Percentiles rank a stretch among this genome's conserved stretches.
Conservation (phyloP, 2,113 vertebrate species). For the Sarotherodon lohbergeri region DNA sequence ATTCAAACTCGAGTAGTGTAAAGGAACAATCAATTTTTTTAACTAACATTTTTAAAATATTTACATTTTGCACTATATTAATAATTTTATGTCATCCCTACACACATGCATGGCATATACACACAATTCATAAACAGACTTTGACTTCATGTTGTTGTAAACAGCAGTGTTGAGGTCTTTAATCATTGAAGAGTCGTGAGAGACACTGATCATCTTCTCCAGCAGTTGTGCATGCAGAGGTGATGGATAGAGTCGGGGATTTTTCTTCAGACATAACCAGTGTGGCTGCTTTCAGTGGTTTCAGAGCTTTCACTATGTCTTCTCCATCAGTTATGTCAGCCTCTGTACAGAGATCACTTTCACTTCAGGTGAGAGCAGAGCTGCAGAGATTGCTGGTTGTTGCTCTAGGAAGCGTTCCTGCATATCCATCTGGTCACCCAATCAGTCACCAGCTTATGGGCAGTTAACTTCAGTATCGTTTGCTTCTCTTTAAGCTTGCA, state of each 20-base stretch:
- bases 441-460: not conserved
- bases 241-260: not conserved
- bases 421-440: not conserved
- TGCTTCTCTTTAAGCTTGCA: accelerated
- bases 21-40: accelerated
- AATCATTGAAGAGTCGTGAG: too few species aligned
- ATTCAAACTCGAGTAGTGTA: not conserved
- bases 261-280: not conserved
- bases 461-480: not conserved
- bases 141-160: not conserved
- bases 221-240: not conserved
- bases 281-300: not conserved
- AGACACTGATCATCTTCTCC: not conserved
- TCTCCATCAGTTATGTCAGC: not conserved
- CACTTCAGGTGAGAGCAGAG: not conserved
- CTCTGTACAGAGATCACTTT: not conserved
- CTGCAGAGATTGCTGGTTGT: not conserved
- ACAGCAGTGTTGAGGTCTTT: too few species aligned
- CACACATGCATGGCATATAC: not conserved
- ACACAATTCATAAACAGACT: not conserved
- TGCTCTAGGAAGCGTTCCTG: accelerated
- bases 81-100: not conserved
- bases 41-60: not conserved
- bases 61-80: not conserved
- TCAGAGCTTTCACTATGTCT: not conserved